Base-by-base conservation (phyloP, 2,113 vertebrate genomes). In the Todiramphus saurophagus region DNA sequence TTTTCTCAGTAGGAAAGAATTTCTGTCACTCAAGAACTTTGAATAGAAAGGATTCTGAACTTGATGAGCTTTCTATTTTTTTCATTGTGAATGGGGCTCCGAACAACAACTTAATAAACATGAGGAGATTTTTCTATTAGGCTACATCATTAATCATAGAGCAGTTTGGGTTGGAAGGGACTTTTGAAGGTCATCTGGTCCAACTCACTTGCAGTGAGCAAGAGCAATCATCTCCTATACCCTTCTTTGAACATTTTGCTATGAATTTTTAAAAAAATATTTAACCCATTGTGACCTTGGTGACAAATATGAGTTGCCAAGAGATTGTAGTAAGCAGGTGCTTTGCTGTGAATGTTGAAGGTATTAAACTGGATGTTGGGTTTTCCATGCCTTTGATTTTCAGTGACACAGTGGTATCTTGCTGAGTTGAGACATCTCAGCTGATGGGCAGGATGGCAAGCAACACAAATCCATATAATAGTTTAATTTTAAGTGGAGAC, bases 351-450 rank as follows among this genome's bases (percentile, higher is more conserved):
- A 82, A 74, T 51, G 18, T 85, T 1, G 7, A 44, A 83, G 39
- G 48, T 82, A 78, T 24, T 92, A 60, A 94, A 72, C 67, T 93
- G 81, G 33, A 74, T 55, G 30, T 64, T 86, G 60, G 67, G 30
- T 86, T 96, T 35, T 63, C 39, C 72, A 1, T 85, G 88, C 73
- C 56, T 86, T 75, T 90, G 56, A 69, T 96, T 96, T 97, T 89
- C 83, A 70, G 59, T 76, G 59, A 39, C 43, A 94, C 85, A 93
- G 80, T 95, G 85, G 85, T 93, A 2, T 90, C 79, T 96, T 92
- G 90, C 92, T 92, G 95, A 96, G 76, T 75, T 80, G 86, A 93
- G 87, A 87, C 59, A 83, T 85, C 70, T 91, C 18, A 62, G 70
- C 63, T 84, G 84, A 93, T 63, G 44, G 78, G 80, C 41, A 73